Conservation (phyloP, 2,888 invertebrate species). For the Thereva nobilitata region DNA sequence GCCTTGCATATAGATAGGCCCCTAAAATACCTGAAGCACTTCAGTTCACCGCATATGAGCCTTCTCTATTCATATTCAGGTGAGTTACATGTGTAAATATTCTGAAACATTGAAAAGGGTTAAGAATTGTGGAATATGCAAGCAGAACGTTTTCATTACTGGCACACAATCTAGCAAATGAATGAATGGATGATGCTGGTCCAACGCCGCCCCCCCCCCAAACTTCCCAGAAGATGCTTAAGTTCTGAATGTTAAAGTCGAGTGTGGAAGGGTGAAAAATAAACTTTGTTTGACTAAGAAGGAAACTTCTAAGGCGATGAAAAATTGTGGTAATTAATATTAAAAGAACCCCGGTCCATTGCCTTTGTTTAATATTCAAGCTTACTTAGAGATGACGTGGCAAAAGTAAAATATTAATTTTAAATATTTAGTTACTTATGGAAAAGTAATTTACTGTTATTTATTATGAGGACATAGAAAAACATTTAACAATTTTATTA, state of each 20-base stretch:
- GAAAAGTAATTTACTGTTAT: too few relatives aligned
- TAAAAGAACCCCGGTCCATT: not conserved
- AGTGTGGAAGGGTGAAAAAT: constrained; percentile 8
- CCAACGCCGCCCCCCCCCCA: not conserved
- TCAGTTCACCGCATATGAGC: constrained; percentile 32
- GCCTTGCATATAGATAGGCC: constrained; percentile 40
- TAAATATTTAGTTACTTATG: too few relatives aligned
- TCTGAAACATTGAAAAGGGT: constrained; percentile 39
- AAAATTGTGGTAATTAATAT: constrained; percentile 34
- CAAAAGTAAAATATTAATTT: too few relatives aligned
- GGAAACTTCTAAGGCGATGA: constrained; percentile 15
- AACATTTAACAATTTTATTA: too few relatives aligned
- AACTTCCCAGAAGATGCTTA: too few relatives aligned
- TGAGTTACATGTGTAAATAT: constrained; percentile 42
- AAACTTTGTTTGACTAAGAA: constrained; percentile 12
- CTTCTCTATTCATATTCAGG: constrained; percentile 35
- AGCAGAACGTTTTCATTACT: constrained; percentile 25
- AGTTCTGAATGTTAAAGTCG: constrained; percentile 23
- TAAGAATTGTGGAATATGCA: not conserved
- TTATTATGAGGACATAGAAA: too few relatives aligned
- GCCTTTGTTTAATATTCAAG: too few relatives aligned
- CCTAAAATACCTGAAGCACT: constrained; percentile 34
- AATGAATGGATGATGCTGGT: constrained; percentile 18
- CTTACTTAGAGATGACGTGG: too few relatives aligned
- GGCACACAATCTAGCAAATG: constrained; percentile 17